Base-by-base conservation (phyloP, 2,797 vertebrate species). In the Platyrinchus mystaceus region DNA sequence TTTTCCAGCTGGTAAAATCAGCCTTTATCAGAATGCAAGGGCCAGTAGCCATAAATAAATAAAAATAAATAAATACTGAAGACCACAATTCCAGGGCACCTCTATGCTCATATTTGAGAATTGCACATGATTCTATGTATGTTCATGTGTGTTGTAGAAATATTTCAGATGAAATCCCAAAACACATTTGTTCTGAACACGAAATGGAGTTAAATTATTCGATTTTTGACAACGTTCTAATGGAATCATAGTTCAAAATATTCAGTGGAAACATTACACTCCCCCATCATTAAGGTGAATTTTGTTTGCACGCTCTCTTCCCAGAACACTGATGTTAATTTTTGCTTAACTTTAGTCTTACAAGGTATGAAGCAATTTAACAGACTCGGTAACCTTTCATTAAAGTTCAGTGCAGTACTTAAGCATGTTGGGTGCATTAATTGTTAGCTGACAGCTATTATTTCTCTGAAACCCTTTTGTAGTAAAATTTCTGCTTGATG, bases 371-470 rank as follows among this genome's bases (percentile, higher is more conserved):
- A 97, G 96, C 95, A 97, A 97, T 97, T 97, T 97, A 97, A 97
- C 96, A 97, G 95, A 97, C 96, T 97, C 52, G 12, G 96, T 97
- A 97, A 98, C 97, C 97, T 98, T 98, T 97, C 97, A 97, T 98
- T 98, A 98, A 97, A 97, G 97, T 97, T 98, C 96, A 97, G 95
- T 87, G 94, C 95, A 84, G 91, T 98, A 95, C 97, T 98, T 97
- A 97, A 97, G 96, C 96, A 55, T 96, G 97, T 97, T 89, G 96
- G 96, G 95, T 96, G 97, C 95, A 96, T 98, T 98, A 98, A 98
- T 98, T 98, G 97, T 97, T 98, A 96, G 95, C 97, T 98, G 97
- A 98, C 98, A 98, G 97, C 97, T 97, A 97, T 98, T 97, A 97
- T 98, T 98, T 97, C 97, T 96, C 44, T 52, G 70, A 95, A 98